Conservation (phyloP, 37 sponge, comb jelly and placozoan species). For the Haliclona indistincta region DNA sequence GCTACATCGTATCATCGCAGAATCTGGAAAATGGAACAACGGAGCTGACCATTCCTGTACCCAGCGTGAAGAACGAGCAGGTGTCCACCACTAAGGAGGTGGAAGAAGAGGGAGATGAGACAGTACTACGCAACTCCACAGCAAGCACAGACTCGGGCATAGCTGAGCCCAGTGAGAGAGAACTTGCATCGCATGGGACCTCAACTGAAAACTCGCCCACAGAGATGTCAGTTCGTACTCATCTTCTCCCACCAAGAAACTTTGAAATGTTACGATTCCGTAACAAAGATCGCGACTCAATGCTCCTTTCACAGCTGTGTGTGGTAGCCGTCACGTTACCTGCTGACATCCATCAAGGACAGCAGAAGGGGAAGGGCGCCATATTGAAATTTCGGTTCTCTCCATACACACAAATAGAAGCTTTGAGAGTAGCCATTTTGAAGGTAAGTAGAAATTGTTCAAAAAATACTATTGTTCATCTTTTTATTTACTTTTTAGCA, state of each 20-base stretch:
- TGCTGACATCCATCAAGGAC: slow-evolving; percentile 31
- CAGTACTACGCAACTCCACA: neutral
- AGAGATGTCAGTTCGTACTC: neutral
- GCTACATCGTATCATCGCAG: neutral
- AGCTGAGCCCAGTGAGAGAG: neutral
- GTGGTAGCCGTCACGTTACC: slow-evolving; percentile 62
- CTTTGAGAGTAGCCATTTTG: slow-evolving; percentile 72
- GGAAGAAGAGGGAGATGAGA: neutral
- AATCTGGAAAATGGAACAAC: too few relatives aligned
- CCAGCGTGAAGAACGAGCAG: too few relatives aligned
- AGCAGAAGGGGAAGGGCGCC: slow-evolving; percentile 67
- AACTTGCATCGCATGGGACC: neutral
- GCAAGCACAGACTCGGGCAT: slow-evolving; percentile 3
- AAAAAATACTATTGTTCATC: neutral
- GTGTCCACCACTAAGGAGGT: neutral
- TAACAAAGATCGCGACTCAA: slow-evolving; percentile 15
- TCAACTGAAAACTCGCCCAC: slow-evolving; percentile 10
- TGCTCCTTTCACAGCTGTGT: slow-evolving; percentile 72
- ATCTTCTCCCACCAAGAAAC: neutral
- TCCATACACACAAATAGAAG: slow-evolving; percentile 79
- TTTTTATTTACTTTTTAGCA: slow-evolving; percentile 37
- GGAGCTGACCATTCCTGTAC: too few relatives aligned
- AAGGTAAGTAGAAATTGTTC: slow-evolving; percentile 44
- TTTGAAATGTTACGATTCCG: neutral
- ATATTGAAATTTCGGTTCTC: slow-evolving; percentile 77